These are phyloP conservation scores for Pachymerium ferrugineum DNA, from an alignment of 2,888 invertebrate species.

Conservation along the genomic window DNA sequence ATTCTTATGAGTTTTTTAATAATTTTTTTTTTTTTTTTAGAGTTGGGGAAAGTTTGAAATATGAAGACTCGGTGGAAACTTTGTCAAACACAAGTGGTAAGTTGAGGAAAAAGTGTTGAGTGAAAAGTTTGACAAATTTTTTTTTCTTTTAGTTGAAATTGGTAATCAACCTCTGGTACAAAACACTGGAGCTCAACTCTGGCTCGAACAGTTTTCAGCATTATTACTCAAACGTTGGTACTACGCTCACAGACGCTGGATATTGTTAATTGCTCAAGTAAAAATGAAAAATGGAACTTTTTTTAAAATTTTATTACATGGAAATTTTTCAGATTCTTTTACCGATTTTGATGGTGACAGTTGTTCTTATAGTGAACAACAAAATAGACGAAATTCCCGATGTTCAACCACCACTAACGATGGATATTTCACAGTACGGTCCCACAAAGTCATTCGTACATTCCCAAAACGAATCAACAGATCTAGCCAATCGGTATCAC, in stretches of 20 bases:
- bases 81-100: too few relatives aligned
- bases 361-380: background rate
- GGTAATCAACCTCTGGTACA: too few relatives aligned
- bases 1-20: too few relatives aligned
- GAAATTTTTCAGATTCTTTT: background rate
- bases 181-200: slow-evolving; percentile 46
- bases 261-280: slow-evolving; percentile 49
- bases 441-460: too few relatives aligned
- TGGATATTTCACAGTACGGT: background rate
- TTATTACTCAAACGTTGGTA: slow-evolving; percentile 62
- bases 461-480: too few relatives aligned
- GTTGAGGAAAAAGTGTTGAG: too few relatives aligned
- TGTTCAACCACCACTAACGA: background rate
- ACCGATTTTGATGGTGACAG: background rate
- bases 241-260: slow-evolving; percentile 62
- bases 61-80: background rate
- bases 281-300: background rate
- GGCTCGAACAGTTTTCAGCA: slow-evolving; percentile 58
- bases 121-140: too few relatives aligned
- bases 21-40: background rate
- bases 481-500: background rate
- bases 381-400: background rate
- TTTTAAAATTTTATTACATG: background rate
- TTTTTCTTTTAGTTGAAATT: too few relatives aligned
- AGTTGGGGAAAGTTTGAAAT: background rate